phyloP scores from a whole-genome alignment of 2,888 invertebrate species.

The Archips crataeganus region DNA sequence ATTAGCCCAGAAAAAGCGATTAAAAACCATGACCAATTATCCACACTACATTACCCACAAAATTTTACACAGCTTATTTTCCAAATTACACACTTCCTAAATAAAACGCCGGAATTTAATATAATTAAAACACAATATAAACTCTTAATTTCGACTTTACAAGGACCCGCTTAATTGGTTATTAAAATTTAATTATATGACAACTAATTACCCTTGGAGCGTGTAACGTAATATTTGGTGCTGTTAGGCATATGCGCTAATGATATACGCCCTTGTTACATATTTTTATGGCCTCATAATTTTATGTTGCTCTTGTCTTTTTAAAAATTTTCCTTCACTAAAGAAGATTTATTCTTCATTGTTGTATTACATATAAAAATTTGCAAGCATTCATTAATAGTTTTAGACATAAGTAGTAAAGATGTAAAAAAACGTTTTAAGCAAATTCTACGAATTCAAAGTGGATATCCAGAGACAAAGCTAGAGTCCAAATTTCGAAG shows the following conservation, averaged over 20 bases:
- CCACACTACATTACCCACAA: background rate
- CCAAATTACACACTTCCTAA: conserved; percentile 7
- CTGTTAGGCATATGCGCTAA: background rate
- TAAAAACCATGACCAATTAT: conserved; percentile 4
- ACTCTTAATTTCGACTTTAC: conserved; percentile 18
- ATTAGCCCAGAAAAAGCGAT: background rate
- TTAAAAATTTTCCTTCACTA: background rate
- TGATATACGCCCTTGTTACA: conserved; percentile 30
- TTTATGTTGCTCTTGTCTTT: conserved; percentile 16
- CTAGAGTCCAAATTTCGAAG: no score
- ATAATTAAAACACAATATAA: conserved; percentile 17
- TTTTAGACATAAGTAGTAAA: background rate
- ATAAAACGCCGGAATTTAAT: conserved; percentile 12
- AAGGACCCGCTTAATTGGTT: conserved; percentile 26
- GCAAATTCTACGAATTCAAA: no score
- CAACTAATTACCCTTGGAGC: conserved; percentile 26
- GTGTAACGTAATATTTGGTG: conserved; percentile 5
- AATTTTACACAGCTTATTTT: conserved; percentile 3
- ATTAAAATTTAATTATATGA: conserved; percentile 34
- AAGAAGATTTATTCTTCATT: background rate
- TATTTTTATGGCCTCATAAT: conserved; percentile 31
- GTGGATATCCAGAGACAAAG: no score
- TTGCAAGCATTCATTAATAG: background rate
- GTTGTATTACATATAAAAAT: background rate
- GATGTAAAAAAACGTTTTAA: no score